Evolutionary conservation across 2,888 invertebrate genomes (phyloP).

Genomic region (Neria commutata): DNA sequence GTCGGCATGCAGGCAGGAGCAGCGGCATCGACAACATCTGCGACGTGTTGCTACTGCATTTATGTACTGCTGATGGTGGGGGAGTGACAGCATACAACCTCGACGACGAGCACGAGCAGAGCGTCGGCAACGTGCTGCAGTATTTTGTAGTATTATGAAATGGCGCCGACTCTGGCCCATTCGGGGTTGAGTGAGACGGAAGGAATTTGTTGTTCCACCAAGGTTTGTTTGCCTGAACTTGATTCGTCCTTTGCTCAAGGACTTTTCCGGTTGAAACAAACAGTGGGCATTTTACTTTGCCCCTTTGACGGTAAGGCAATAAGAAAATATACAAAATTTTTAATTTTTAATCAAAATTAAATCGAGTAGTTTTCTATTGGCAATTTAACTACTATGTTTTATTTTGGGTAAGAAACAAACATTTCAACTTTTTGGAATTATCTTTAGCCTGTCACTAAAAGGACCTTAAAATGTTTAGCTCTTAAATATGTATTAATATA

Average conservation of each 20-base stretch:
- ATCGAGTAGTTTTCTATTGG: not conserved
- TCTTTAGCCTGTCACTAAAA: conserved; percentile 23
- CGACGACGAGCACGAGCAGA: conserved; percentile 5
- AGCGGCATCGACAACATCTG: not conserved
- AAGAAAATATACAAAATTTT: not conserved
- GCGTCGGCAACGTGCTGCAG: conserved; percentile 36
- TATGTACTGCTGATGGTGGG: not conserved
- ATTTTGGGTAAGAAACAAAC: not conserved
- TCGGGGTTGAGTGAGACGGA: conserved; percentile 9
- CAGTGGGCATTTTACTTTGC: conserved; percentile 4
- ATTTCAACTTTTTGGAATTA: conserved; percentile 9
- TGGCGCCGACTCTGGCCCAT: conserved; percentile 30
- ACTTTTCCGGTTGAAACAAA: conserved; percentile 44
- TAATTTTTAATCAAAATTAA: too few relatives aligned
- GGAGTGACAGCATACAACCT: not conserved
- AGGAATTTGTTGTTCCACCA: conserved; percentile 6
- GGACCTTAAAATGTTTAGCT: not conserved
- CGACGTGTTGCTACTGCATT: not conserved
- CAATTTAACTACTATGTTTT: not conserved
- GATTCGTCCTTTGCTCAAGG: conserved; percentile 60
- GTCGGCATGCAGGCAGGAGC: conserved; percentile 36
- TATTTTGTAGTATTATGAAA: conserved; percentile 52
- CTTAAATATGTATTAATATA: too few relatives aligned
- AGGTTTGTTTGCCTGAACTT: conserved; percentile 48
- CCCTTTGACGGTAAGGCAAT: not conserved